phyloP scores from a whole-genome alignment of 2,113 vertebrate species.

The Cephalophus harveyi region DNA sequence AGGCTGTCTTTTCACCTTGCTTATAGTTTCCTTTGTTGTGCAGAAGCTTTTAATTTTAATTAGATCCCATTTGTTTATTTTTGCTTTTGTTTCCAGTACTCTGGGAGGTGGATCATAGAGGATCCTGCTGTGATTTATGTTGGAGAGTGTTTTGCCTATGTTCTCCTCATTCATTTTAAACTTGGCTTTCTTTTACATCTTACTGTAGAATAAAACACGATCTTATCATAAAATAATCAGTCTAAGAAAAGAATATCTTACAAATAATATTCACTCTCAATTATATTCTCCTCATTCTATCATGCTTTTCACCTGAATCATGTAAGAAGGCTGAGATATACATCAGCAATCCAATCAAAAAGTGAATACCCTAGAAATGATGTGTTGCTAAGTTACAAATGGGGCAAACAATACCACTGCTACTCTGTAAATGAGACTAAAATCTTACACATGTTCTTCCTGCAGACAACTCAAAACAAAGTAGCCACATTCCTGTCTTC shows the following conservation, averaged over 20 bases:
- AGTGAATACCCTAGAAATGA: background rate
- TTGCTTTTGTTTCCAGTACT: no score
- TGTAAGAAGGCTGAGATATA: background rate
- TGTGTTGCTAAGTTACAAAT: slow-evolving; percentile 31
- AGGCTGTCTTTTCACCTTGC: no score
- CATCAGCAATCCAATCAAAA: background rate
- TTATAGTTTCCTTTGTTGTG: no score
- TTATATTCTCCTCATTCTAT: background rate
- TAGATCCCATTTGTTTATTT: no score
- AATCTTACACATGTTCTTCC: slow-evolving; percentile 47
- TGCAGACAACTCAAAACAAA: slow-evolving; percentile 85
- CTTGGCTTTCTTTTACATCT: background rate
- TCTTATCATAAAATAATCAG: background rate
- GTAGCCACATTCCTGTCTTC: slow-evolving; percentile 81
- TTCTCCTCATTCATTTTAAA: background rate
- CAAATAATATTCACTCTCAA: background rate
- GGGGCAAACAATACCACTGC: background rate
- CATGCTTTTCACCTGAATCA: background rate
- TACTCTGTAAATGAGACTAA: slow-evolving; percentile 19
- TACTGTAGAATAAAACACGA: background rate
- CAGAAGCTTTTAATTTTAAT: no score
- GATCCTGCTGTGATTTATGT: no score
- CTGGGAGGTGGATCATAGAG: no score
- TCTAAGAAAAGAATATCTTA: background rate
- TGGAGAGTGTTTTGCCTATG: no score